A percentile compares a stretch with the other conserved stretches of the same genome.
Conservation (phyloP, 2,113 vertebrate species). For the Nothoprocta pentlandii region DNA sequence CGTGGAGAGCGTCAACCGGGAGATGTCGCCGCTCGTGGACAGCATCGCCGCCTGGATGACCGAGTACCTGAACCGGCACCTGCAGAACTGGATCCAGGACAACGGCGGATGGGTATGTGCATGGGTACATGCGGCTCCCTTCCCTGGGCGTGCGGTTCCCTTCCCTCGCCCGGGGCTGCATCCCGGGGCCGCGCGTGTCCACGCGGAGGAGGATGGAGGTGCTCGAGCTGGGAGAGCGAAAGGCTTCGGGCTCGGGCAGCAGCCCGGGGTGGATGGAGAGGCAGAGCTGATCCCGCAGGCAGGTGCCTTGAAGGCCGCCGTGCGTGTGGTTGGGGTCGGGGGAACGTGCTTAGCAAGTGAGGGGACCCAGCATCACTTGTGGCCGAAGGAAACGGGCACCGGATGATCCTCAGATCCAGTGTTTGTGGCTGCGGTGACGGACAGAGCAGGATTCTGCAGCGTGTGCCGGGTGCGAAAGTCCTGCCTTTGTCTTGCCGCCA, state of each 20-base stretch:
- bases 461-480: neutral
- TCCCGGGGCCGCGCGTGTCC: fast-evolving
- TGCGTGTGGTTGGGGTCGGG: neutral
- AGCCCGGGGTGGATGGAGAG: neutral
- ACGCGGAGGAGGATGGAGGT: neutral
- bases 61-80: constrained; percentile 94
- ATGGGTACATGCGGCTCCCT: neutral
- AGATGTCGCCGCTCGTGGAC: constrained; percentile 92
- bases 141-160: neutral
- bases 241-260: neutral
- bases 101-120: constrained; percentile 97
- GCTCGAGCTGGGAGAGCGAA: fast-evolving
- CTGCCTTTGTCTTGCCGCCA: neutral
- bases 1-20: constrained; percentile 91
- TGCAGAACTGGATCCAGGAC: constrained; percentile 96
- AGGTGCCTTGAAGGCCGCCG: neutral
- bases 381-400: neutral
- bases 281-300: neutral
- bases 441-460: neutral
- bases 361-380: neutral
- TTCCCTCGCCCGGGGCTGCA: neutral
- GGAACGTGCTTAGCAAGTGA: fast-evolving
- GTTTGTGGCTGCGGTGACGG: neutral
- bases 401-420: fast-evolving
- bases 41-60: constrained; percentile 96